Evolutionary conservation across 2,888 invertebrate species (phyloP), one percentile per base, ranked within the genome.

Genomic region (Tachina lurida): DNA sequence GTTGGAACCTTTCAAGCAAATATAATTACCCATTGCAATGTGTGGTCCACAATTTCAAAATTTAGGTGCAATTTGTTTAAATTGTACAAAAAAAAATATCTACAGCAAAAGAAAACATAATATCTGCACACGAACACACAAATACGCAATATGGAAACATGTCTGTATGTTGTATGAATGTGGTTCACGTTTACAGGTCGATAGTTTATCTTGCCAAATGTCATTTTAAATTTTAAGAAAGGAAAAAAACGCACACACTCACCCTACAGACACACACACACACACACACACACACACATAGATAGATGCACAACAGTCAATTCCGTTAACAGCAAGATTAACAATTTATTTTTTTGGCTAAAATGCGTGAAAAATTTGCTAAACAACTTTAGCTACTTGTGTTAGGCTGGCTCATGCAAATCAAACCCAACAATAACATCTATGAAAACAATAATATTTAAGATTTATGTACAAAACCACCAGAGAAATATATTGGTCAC

Each of bases 341-440:
- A 22, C 13, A 43, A 49, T 58, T 63, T 75, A n/a, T 77, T 60
- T 31, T 31, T 77, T 49, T 49, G n/a, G 41, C 65, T 76, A 67
- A 86, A 86, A 82, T 86, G 85, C 85, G 85, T 83, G 79, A 82
- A 83, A 86, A 83, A 76, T 83, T 86, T 86, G 82, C 83, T 86
- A 86, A 22, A 83, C 85, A 86, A 86, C 67, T 79, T 71, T 67
- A 54, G 85, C 85, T 86, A 86, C 85, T 83, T 79, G 85, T 86
- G 79, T 86, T 86, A 60, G 73, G 31, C 60, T 58, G 31, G 49
- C 60, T 58, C 41, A 76, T 71, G 75, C 45, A 76, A 80, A 54
- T 54, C 74, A 52, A 81, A 19, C 22, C 31, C 39, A 63, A 68
- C 49, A 49, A 54, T 49, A 79, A 76, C 39, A 60, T 58, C 15